Conservation (phyloP, 2,113 vertebrate genomes). For the Rhodinocichla rosea region DNA sequence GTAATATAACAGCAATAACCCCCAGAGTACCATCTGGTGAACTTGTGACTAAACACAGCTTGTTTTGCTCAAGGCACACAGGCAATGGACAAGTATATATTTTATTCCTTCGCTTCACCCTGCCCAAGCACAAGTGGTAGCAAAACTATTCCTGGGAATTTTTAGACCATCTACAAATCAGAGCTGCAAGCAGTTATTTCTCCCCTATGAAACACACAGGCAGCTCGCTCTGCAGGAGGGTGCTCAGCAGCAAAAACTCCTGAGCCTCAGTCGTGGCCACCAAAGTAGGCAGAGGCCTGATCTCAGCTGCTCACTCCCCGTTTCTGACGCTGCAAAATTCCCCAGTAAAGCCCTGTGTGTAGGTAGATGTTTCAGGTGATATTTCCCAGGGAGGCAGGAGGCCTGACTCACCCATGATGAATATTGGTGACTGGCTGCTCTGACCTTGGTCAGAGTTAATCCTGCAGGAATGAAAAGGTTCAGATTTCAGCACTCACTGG, state of each 20-base stretch:
- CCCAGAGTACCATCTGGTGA: constrained; percentile 62
- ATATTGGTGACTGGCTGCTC: background rate
- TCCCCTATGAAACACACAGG: background rate
- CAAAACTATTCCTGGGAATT: constrained; percentile 10
- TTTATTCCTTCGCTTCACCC: constrained; percentile 8
- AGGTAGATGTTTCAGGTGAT: background rate
- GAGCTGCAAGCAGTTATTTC: background rate
- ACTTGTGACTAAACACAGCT: constrained; percentile 56
- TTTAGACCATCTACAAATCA: background rate
- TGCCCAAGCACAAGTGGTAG: background rate
- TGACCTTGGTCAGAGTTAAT: constrained; percentile 51
- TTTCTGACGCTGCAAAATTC: background rate
- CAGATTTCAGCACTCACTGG: background rate
- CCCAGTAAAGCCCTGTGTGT: background rate
- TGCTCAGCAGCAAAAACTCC: background rate
- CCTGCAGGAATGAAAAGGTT: constrained; percentile 44
- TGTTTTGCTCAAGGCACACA: constrained; percentile 41
- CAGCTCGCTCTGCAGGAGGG: background rate
- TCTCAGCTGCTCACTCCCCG: background rate
- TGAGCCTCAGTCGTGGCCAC: background rate
- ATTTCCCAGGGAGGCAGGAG: background rate
- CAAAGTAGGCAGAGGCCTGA: background rate
- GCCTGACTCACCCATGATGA: background rate
- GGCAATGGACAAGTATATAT: background rate
- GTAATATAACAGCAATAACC: constrained; percentile 56